Evolutionary conservation across 1,140 invertebrate genomes (phyloP).

Genomic region (Rhagoletis pomonella): DNA sequence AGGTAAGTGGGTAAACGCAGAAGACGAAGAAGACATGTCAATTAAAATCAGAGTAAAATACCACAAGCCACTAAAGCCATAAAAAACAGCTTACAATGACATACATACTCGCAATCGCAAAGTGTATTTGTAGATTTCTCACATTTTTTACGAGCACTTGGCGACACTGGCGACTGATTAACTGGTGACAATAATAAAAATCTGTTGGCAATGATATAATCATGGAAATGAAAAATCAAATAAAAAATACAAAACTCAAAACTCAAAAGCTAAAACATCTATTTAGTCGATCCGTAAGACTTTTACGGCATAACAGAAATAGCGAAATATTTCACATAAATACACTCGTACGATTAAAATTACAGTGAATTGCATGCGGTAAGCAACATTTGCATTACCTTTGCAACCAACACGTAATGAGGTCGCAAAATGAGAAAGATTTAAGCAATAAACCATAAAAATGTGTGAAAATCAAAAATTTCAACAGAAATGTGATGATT

Average conservation of each 20-base stretch:
- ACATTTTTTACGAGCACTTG: neutral
- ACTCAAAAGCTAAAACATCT: too few species aligned
- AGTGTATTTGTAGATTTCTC: neutral
- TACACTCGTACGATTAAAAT: neutral
- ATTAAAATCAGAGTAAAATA: too few species aligned
- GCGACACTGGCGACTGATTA: neutral
- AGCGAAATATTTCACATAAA: too few species aligned
- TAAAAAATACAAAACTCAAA: neutral
- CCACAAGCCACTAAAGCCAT: too few species aligned
- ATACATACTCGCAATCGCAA: too few species aligned
- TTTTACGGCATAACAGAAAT: too few species aligned
- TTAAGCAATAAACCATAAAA: slow-evolving; percentile 25
- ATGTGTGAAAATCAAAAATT: slow-evolving; percentile 35
- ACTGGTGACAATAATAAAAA: slow-evolving; percentile 15
- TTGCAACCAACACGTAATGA: neutral
- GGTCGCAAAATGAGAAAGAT: neutral
- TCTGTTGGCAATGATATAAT: neutral
- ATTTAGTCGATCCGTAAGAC: too few species aligned
- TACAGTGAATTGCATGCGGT: neutral
- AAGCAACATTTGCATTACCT: neutral
- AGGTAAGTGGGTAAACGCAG: too few species aligned
- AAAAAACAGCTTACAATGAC: too few species aligned
- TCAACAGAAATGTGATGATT: neutral
- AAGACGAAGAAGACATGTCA: too few species aligned
- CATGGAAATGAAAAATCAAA: neutral